phyloP scores from a whole-genome alignment of 2,797 vertebrate species.

The Pelobates cultripes region DNA sequence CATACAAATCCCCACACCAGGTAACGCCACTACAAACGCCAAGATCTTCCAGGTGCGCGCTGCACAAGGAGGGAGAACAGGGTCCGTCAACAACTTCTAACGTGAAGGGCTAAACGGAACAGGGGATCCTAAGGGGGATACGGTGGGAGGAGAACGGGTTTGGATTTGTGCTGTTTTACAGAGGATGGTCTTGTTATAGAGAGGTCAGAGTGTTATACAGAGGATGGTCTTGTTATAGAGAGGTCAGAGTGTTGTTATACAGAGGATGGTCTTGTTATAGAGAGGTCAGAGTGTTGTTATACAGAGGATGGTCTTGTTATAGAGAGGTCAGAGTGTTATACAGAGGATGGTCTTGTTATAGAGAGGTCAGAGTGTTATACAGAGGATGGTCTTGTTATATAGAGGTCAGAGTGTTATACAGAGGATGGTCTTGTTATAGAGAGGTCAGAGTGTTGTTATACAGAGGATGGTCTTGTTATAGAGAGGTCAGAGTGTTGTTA shows the following conservation, averaged over 20 bases:
- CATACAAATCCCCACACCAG: constrained; percentile 80
- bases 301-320: neutral
- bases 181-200: neutral
- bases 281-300: neutral
- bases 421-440: neutral
- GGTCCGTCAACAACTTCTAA: too few relatives aligned
- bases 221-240: neutral
- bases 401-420: neutral
- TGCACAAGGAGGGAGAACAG: constrained; percentile 55
- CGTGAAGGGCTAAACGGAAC: neutral
- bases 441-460: neutral
- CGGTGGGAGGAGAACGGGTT: neutral
- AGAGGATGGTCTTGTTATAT: neutral
- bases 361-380: neutral
- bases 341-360: neutral
- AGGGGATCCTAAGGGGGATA: neutral
- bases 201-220: neutral
- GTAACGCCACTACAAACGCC: constrained; percentile 75
- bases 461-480: neutral
- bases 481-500: neutral
- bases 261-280: neutral
- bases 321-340: neutral
- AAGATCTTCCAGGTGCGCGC: constrained; percentile 82
- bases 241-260: neutral
- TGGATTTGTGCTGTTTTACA: neutral